These are phyloP conservation scores for Sebastes elongatus DNA, from an alignment of 2,797 vertebrate species.

Conservation along the genomic window DNA sequence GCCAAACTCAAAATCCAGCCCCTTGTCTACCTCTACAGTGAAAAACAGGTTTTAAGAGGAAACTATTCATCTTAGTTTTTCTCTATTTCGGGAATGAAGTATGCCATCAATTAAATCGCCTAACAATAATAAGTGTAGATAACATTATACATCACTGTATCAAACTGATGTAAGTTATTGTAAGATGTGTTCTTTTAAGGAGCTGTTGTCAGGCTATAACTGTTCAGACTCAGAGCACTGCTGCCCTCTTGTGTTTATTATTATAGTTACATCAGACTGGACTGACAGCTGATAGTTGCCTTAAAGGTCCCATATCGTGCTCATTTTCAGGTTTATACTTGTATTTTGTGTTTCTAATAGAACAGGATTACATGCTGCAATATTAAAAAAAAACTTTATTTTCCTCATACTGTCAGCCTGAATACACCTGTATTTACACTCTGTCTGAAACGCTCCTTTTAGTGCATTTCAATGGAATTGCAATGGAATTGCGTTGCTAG, in stretches of 20 bases:
- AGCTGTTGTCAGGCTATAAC: no score
- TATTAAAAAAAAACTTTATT: no score
- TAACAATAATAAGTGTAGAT: not conserved
- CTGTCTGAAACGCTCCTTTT: no score
- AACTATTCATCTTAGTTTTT: not conserved
- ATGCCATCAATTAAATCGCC: fast-evolving
- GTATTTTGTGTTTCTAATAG: no score
- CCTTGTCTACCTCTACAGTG: no score
- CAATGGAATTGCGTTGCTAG: no score
- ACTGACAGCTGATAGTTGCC: not conserved
- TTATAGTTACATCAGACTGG: not conserved
- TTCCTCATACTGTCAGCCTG: no score
- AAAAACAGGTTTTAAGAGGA: no score
- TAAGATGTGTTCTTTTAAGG: not conserved
- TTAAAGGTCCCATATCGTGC: not conserved
- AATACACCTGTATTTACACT: no score
- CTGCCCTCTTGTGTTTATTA: slow-evolving; percentile 3
- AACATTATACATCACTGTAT: not conserved
- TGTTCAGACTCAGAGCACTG: not conserved
- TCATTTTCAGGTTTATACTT: no score
- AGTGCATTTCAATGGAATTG: no score
- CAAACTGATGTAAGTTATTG: not conserved
- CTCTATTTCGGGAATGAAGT: not conserved
- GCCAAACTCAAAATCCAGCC: not conserved
- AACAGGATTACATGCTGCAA: no score